Conservation (phyloP, 2,797 vertebrate genomes). For the Peromyscus aztecus region DNA sequence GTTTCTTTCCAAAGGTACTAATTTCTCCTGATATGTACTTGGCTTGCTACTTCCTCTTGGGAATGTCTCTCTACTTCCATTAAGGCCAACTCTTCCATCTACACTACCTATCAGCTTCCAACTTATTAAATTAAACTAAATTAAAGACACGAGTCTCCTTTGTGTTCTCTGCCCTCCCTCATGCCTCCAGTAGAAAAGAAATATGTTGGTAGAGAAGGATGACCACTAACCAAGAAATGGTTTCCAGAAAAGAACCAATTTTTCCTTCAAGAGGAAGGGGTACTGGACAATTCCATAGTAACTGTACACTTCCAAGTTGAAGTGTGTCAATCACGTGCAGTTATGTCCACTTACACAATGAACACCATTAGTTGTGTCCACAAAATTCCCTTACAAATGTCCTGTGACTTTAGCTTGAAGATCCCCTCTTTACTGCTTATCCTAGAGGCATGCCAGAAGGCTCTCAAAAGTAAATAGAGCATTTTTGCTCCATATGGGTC, state of each 20-base stretch:
- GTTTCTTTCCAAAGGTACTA: background rate
- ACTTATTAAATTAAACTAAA: background rate
- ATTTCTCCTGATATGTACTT: background rate
- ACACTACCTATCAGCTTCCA: background rate
- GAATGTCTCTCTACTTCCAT: background rate
- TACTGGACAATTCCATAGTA: background rate
- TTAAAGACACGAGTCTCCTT: background rate
- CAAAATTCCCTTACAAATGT: background rate
- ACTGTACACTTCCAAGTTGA: background rate
- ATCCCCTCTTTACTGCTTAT: background rate
- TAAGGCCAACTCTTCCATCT: background rate
- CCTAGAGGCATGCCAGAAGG: background rate
- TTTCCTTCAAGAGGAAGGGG: background rate
- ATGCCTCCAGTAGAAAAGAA: background rate
- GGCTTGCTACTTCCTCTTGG: background rate
- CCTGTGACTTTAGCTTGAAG: background rate
- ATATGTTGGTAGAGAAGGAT: background rate
- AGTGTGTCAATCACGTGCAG: accelerated
- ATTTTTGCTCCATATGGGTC: constrained; percentile 66
- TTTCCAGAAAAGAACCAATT: background rate
- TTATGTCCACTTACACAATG: background rate
- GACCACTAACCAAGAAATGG: background rate
- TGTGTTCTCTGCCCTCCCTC: background rate
- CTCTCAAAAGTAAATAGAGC: constrained; percentile 61
- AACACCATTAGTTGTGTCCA: background rate